These are phyloP conservation scores for Tringa solitaria DNA, from an alignment of 2,113 vertebrate genomes.

Conservation along the genomic window DNA sequence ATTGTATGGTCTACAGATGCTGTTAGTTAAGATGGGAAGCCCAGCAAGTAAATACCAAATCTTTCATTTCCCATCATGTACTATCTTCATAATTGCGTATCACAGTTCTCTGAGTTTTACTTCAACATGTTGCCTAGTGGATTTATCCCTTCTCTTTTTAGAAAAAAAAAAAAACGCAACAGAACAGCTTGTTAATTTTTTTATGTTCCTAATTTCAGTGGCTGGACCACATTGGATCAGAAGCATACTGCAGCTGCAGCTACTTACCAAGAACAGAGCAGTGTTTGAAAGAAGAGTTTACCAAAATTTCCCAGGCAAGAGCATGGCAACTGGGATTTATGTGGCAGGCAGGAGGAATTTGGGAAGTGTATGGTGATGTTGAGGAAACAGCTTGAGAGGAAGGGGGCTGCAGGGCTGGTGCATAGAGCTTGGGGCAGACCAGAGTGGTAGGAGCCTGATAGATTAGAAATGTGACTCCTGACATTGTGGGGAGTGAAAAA, in stretches of 20 bases:
- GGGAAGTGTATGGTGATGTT: not conserved
- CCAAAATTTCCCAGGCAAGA: not conserved
- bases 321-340: not conserved
- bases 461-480: not conserved
- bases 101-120: not conserved
- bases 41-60: not conserved
- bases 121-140: not conserved
- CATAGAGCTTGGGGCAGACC: not conserved
- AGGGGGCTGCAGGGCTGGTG: not conserved
- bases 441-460: not conserved
- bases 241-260: not conserved
- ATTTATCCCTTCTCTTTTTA: not conserved
- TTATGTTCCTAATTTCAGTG: not conserved
- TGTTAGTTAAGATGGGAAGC: not conserved
- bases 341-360: not conserved
- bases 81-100: not conserved
- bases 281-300: not conserved
- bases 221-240: not conserved
- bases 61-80: fast-evolving
- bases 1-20: not conserved
- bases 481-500: not conserved
- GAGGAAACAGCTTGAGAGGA: not conserved
- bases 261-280: not conserved
- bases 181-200: not conserved
- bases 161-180: not conserved